These are phyloP conservation scores for Ormyrus pomaceus DNA, from an alignment of 2,888 invertebrate species.

Conservation along the genomic window DNA sequence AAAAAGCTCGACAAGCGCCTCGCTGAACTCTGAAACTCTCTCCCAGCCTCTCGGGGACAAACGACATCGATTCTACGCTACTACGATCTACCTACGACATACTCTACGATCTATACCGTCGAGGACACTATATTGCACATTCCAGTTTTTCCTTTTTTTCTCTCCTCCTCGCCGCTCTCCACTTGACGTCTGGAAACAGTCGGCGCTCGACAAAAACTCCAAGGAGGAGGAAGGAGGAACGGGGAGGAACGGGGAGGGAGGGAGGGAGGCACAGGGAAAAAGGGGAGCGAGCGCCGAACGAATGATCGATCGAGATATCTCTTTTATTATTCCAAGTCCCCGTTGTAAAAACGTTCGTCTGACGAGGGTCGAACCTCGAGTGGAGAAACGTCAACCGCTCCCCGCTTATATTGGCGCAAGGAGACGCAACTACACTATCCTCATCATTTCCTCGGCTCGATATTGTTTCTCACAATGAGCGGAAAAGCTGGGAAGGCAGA, in stretches of 20 bases:
- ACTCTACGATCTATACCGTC: conserved; percentile 58
- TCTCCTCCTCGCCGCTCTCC: background rate
- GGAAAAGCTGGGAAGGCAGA: background rate
- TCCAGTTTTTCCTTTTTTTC: conserved; percentile 23
- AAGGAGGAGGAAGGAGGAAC: background rate
- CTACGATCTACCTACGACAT: conserved; percentile 61
- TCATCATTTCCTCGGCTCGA: conserved; percentile 35
- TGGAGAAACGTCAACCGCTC: conserved; percentile 31
- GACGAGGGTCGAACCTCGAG: conserved; percentile 29
- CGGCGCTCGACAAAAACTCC: background rate
- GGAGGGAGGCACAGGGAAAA: background rate
- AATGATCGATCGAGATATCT: conserved; percentile 41
- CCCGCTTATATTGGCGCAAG: conserved; percentile 3
- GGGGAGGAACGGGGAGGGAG: background rate
- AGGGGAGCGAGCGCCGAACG: conserved; percentile 8
- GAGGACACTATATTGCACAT: conserved; percentile 57
- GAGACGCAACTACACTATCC: background rate
- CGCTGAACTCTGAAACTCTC: conserved; percentile 34
- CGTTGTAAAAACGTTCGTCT: conserved; percentile 32
- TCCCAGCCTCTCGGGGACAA: conserved; percentile 43
- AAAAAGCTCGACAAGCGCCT: conserved; percentile 22
- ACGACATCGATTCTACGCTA: conserved; percentile 59
- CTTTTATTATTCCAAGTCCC: conserved; percentile 50
- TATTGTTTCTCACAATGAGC: conserved; percentile 15
- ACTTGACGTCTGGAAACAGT: conserved; percentile 17